phyloP scores from a whole-genome alignment of 2,888 invertebrate genomes.

The Calephelis perditalis region DNA sequence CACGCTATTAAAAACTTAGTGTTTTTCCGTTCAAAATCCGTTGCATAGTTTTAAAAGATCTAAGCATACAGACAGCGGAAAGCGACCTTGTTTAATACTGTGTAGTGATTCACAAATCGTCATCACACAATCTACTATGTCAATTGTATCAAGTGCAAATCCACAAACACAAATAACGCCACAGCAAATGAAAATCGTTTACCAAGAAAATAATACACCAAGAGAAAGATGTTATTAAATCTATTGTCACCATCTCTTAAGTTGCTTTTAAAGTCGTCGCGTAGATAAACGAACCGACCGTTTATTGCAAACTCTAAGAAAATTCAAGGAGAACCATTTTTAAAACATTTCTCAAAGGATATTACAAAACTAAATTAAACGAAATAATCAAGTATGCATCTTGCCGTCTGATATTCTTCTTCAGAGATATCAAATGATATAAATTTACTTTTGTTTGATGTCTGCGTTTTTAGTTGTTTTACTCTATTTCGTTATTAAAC shows the following conservation, averaged over 20 bases:
- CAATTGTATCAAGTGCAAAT: no score
- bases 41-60: no score
- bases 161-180: no score
- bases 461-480: neutral
- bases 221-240: slow-evolving; percentile 10
- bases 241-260: slow-evolving; percentile 10
- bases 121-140: no score
- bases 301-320: slow-evolving; percentile 48
- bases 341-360: slow-evolving; percentile 30
- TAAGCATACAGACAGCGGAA: no score
- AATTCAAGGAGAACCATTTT: slow-evolving; percentile 23
- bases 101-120: no score
- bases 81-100: no score
- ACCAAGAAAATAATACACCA: neutral
- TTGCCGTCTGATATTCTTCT: slow-evolving; percentile 31
- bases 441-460: slow-evolving; percentile 10
- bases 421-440: slow-evolving; percentile 43
- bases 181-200: slow-evolving; percentile 2
- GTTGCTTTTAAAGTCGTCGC: slow-evolving; percentile 3
- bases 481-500: slow-evolving; percentile 18
- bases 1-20: no score
- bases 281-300: slow-evolving; percentile 22
- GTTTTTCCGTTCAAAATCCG: no score
- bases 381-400: slow-evolving; percentile 29
- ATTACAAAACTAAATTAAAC: slow-evolving; percentile 31